These are phyloP conservation scores for Phalera bucephala DNA, from an alignment of 2,888 invertebrate genomes.

Conservation along the genomic window DNA sequence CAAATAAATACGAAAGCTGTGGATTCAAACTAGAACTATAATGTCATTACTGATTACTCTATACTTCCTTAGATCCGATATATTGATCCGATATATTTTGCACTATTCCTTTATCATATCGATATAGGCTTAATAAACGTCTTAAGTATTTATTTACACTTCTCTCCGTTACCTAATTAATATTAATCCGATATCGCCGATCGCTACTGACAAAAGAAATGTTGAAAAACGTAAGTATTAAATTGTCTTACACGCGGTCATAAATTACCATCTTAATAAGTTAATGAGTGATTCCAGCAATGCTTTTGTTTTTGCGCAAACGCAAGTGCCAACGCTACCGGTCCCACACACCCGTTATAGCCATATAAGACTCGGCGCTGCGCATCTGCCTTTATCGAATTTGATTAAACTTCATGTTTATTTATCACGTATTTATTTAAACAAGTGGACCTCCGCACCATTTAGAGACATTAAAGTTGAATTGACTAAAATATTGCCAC, in stretches of 20 bases:
- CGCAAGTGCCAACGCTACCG: slow-evolving; percentile 61
- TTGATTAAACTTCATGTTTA: slow-evolving; percentile 81
- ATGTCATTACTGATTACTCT: too few species aligned
- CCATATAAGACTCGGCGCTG: slow-evolving; percentile 62
- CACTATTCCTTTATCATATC: too few species aligned
- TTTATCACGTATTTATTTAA: slow-evolving; percentile 69
- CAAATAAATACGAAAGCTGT: too few species aligned
- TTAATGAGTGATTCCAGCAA: slow-evolving; percentile 77
- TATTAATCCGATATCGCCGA: too few species aligned
- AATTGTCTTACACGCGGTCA: slow-evolving; percentile 66
- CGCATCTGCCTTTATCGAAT: slow-evolving; percentile 80
- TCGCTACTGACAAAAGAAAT: slow-evolving; percentile 35
- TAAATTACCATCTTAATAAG: slow-evolving; percentile 81
- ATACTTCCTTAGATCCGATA: too few species aligned
- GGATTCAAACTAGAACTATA: too few species aligned
- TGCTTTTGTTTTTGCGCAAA: slow-evolving; percentile 67
- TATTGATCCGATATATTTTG: too few species aligned
- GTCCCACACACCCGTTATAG: slow-evolving; percentile 61
- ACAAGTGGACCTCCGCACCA: slow-evolving; percentile 46
- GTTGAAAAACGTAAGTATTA: slow-evolving; percentile 48
- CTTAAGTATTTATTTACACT: too few species aligned
- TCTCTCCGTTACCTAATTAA: too few species aligned
- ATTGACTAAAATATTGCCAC: slow-evolving; percentile 25
- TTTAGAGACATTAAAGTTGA: slow-evolving; percentile 39
- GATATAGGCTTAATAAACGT: too few species aligned